A percentile compares a stretch with the other conserved stretches of the same genome.
phyloP scores from a whole-genome alignment of 2,113 vertebrate species.

The Oxyura jamaicensis region DNA sequence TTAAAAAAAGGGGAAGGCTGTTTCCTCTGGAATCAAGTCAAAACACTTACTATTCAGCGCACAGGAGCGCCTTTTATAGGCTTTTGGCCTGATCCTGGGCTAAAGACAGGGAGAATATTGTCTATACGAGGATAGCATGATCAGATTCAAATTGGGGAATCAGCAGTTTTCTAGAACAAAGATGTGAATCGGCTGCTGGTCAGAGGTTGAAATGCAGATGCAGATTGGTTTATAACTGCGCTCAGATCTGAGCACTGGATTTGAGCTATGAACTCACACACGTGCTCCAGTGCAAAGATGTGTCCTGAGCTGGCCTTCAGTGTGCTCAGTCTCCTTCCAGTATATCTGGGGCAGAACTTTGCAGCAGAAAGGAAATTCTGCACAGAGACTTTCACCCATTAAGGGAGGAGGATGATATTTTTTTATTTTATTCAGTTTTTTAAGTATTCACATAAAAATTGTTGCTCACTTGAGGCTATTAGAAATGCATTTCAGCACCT shows the following conservation, averaged over 20 bases:
- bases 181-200: neutral
- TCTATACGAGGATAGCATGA: neutral
- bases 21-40: slow-evolving; percentile 49
- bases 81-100: neutral
- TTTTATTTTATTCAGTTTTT: neutral
- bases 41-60: slow-evolving; percentile 2
- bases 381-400: neutral
- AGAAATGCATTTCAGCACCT: neutral
- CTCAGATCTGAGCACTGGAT: neutral
- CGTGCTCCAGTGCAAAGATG: neutral
- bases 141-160: neutral
- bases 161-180: slow-evolving; percentile 6
- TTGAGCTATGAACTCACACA: neutral
- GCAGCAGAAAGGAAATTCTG: neutral
- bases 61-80: slow-evolving; percentile 49
- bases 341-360: neutral
- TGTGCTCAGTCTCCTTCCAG: neutral
- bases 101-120: slow-evolving; percentile 47
- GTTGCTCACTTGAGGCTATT: neutral
- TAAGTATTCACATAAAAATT: neutral
- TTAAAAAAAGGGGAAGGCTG: slow-evolving; percentile 32
- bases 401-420: neutral
- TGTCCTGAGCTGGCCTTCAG: neutral
- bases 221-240: neutral
- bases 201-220: neutral